A percentile compares a stretch with the other conserved stretches of the same genome.
These are phyloP conservation scores for Trissolcus basalis DNA, from an alignment of 1,140 invertebrate species.

Conservation along the genomic window DNA sequence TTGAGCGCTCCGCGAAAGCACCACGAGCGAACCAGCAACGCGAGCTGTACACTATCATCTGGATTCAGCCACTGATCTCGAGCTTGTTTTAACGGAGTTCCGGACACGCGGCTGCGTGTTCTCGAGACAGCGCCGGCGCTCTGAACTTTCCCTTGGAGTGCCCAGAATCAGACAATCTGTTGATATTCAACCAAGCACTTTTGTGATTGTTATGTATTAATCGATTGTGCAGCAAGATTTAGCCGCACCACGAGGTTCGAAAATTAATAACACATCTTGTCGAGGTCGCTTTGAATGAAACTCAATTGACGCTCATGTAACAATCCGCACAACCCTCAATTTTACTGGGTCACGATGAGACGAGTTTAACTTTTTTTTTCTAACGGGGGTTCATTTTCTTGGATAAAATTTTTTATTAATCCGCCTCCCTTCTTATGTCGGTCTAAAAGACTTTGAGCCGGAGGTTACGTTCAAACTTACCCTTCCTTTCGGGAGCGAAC, in stretches of 20 bases:
- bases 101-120: conserved; percentile 51
- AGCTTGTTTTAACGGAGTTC: conserved; percentile 43
- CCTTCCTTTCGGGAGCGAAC: too few relatives aligned
- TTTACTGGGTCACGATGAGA: too few relatives aligned
- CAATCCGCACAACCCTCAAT: too few relatives aligned
- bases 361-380: too few relatives aligned
- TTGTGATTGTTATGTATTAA: conserved; percentile 13
- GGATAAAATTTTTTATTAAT: too few relatives aligned
- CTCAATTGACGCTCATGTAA: too few relatives aligned
- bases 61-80: conserved; percentile 43
- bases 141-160: conserved; percentile 35
- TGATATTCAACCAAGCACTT: conserved; percentile 31
- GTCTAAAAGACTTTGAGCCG: too few relatives aligned
- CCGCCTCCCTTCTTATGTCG: too few relatives aligned
- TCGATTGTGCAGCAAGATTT: conserved; percentile 8
- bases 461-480: too few relatives aligned
- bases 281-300: too few relatives aligned
- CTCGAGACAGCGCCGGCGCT: conserved; percentile 47
- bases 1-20: neutral
- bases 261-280: too few relatives aligned
- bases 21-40: neutral
- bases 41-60: conserved; percentile 44
- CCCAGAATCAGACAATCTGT: conserved; percentile 35
- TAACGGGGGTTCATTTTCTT: too few relatives aligned
- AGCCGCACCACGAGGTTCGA: neutral